Percentiles rank a stretch among this genome's conserved stretches.
Conservation (phyloP, 2,113 vertebrate genomes). For the Pelusios castaneus region DNA sequence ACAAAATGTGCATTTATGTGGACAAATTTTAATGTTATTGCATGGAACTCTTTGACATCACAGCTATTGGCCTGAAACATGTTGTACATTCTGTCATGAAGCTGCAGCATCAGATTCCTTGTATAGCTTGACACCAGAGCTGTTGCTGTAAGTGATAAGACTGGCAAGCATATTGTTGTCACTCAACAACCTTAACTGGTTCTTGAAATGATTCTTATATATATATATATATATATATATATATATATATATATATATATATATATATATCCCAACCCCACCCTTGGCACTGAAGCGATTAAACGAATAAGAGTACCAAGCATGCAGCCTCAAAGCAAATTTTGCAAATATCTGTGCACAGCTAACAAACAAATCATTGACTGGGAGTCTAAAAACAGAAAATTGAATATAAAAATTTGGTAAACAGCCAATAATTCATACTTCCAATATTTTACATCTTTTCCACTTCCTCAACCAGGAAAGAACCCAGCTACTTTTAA, state of each 20-base stretch:
- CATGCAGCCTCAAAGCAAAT: not conserved
- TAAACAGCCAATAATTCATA: not conserved
- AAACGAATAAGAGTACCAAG: not conserved
- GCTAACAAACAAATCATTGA: constrained; percentile 13
- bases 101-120: too few species aligned
- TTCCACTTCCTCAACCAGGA: not conserved
- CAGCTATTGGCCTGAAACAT: too few species aligned
- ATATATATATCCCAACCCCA: not conserved
- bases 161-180: not conserved
- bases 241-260: too few species aligned
- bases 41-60: not conserved
- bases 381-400: not conserved
- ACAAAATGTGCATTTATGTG: not conserved
- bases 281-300: not conserved
- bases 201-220: not conserved
- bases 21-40: not conserved
- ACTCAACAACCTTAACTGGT: not conserved
- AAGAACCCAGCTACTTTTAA: not conserved
- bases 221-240: too few species aligned
- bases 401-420: not conserved
- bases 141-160: not conserved
- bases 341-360: not conserved
- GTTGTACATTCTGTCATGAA: too few species aligned
- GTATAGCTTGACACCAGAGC: not conserved
- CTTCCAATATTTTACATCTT: not conserved